phyloP scores from a whole-genome alignment of 2,888 invertebrate genomes.

The Tachystola acroxantha region DNA sequence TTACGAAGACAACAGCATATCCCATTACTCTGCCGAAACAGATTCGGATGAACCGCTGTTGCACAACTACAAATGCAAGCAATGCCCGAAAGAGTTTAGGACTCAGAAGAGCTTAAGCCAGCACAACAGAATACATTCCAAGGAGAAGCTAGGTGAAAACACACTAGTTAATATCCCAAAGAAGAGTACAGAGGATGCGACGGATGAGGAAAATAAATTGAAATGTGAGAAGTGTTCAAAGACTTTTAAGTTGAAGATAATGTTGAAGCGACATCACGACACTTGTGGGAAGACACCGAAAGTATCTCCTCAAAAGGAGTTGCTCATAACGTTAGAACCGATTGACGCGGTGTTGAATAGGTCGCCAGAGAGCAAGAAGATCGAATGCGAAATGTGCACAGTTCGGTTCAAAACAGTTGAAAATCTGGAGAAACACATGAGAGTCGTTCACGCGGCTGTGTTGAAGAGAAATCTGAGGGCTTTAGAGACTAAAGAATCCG shows the following conservation, averaged over 20 bases:
- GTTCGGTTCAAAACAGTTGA: constrained; percentile 54
- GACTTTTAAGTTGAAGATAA: constrained; percentile 67
- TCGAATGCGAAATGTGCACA: constrained; percentile 53
- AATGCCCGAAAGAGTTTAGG: constrained; percentile 45
- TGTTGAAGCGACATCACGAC: constrained; percentile 63
- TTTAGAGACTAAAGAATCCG: constrained; percentile 13
- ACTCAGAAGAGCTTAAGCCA: constrained; percentile 29
- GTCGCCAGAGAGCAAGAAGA: constrained; percentile 18
- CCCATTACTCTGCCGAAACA: constrained; percentile 49
- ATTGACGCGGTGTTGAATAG: constrained; percentile 35
- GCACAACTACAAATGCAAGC: constrained; percentile 39
- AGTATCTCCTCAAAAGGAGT: constrained; percentile 44
- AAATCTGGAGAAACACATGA: constrained; percentile 59
- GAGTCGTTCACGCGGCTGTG: constrained; percentile 55
- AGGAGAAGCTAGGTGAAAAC: constrained; percentile 19
- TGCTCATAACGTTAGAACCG: constrained; percentile 53
- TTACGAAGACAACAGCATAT: constrained; percentile 49
- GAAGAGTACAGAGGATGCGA: constrained; percentile 28
- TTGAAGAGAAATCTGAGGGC: constrained; percentile 25
- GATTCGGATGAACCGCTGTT: constrained; percentile 59
- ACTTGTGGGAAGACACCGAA: constrained; percentile 35
- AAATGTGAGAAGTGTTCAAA: constrained; percentile 58
- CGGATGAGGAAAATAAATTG: constrained; percentile 46
- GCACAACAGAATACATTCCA: constrained; percentile 42
- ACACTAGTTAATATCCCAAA: constrained; percentile 19